Conservation (phyloP, 1,140 invertebrate species). For the Lordiphosa mommai region DNA sequence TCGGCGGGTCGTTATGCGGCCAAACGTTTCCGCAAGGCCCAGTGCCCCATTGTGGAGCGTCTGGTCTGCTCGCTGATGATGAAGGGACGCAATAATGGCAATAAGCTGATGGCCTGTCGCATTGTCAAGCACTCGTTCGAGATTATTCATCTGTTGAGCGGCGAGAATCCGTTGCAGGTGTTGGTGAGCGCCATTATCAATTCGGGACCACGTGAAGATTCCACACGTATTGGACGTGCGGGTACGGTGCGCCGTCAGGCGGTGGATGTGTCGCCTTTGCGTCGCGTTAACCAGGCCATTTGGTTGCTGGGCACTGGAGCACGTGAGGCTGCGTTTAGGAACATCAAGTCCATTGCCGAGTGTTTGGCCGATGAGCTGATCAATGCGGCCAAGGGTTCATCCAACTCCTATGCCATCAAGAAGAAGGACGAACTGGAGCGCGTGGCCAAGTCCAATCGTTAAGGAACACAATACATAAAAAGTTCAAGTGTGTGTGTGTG, state of each 20-base stretch:
- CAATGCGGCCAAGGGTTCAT: constrained; percentile 99
- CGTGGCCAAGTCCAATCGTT: constrained; percentile 99
- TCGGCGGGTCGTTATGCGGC: constrained; percentile 99
- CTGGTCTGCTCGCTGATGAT: constrained; percentile 99
- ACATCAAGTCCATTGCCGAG: constrained; percentile 99
- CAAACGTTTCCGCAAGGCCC: constrained; percentile 99
- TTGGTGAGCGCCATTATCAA: constrained; percentile 99
- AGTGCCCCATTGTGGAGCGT: constrained; percentile 99
- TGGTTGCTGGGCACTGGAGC: constrained; percentile 99
- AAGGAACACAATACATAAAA: constrained; percentile 81
- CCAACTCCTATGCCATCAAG: constrained; percentile 99
- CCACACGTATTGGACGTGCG: constrained; percentile 99
- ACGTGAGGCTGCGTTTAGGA: constrained; percentile 99
- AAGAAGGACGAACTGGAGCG: constrained; percentile 99
- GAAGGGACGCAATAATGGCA: constrained; percentile 99
- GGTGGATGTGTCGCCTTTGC: constrained; percentile 98
- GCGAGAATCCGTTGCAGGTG: constrained; percentile 91
- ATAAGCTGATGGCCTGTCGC: constrained; percentile 98
- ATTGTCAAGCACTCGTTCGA: constrained; percentile 99
- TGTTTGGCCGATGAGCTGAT: constrained; percentile 99
- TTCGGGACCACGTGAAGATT: constrained; percentile 99
- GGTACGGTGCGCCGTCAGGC: constrained; percentile 99
- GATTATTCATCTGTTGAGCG: constrained; percentile 99
- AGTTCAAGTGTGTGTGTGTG: constrained; percentile 33
- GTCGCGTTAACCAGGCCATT: constrained; percentile 99